Conservation (phyloP, 2,113 vertebrate genomes). For the Bos javanicus region DNA sequence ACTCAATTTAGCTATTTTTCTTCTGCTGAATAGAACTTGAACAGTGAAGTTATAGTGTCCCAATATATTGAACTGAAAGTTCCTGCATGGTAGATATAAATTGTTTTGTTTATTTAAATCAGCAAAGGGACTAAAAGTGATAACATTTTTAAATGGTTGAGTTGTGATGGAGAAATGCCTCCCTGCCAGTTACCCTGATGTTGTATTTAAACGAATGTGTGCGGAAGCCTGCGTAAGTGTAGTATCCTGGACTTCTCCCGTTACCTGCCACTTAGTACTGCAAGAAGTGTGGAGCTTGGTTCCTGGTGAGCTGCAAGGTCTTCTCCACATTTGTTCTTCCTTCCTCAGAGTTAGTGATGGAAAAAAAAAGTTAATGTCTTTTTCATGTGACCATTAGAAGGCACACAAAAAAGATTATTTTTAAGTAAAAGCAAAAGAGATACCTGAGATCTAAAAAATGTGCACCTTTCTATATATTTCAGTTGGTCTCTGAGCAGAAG, state of each 20-base stretch:
- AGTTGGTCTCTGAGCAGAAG: conserved; percentile 4
- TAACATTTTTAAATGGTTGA: background rate
- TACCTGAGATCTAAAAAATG: background rate
- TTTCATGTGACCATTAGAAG: conserved; percentile 11
- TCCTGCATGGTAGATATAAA: background rate
- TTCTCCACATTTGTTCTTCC: background rate
- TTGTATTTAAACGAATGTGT: background rate
- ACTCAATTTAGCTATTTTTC: background rate
- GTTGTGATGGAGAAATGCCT: background rate
- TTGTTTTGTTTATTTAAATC: background rate
- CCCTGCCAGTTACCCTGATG: background rate
- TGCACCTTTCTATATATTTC: background rate
- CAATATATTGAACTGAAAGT: conserved; percentile 1
- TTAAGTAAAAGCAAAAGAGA: background rate
- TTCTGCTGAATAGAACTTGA: background rate
- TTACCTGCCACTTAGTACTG: background rate
- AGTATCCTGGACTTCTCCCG: background rate
- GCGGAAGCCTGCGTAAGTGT: background rate
- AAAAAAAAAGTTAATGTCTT: background rate
- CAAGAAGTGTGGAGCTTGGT: background rate
- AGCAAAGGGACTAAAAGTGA: background rate
- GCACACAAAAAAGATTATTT: background rate
- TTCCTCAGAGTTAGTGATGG: conserved; percentile 3
- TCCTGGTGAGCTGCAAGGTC: background rate
- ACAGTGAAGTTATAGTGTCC: background rate